Conservation (phyloP, 2,888 invertebrate genomes). For the Troilus luridus region DNA sequence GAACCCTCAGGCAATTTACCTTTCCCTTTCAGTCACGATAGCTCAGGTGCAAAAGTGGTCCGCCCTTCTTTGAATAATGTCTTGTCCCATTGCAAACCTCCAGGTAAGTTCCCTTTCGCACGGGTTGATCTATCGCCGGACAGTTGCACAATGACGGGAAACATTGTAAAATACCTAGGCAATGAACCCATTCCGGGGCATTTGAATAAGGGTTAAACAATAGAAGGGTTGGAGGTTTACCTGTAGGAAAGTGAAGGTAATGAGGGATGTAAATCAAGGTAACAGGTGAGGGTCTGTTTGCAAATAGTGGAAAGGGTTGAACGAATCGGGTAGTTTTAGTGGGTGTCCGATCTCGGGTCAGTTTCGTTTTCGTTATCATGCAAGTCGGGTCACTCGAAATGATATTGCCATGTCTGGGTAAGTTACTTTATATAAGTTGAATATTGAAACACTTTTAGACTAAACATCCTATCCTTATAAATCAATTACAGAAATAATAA, state of each 20-base stretch:
- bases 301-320: slow-evolving; percentile 50
- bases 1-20: not conserved
- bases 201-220: not conserved
- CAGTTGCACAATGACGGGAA: slow-evolving; percentile 42
- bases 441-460: too few species aligned
- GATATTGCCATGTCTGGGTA: not conserved
- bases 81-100: not conserved
- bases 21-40: slow-evolving; percentile 2
- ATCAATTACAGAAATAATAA: too few species aligned
- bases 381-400: not conserved
- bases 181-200: not conserved
- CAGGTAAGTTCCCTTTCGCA: not conserved
- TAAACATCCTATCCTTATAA: too few species aligned
- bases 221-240: slow-evolving; percentile 34
- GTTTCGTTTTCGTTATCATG: slow-evolving; percentile 37
- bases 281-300: slow-evolving; percentile 49
- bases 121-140: not conserved
- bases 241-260: slow-evolving; percentile 8
- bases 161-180: not conserved
- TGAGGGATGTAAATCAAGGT: slow-evolving; percentile 42
- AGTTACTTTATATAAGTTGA: not conserved
- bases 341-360: not conserved
- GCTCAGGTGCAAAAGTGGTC: slow-evolving; percentile 4
- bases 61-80: not conserved
- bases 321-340: slow-evolving; percentile 22